Evolutionary conservation across 2,888 invertebrate genomes (phyloP), one percentile per base, ranked within the genome.

Genomic region (Drosophila mimica): DNA sequence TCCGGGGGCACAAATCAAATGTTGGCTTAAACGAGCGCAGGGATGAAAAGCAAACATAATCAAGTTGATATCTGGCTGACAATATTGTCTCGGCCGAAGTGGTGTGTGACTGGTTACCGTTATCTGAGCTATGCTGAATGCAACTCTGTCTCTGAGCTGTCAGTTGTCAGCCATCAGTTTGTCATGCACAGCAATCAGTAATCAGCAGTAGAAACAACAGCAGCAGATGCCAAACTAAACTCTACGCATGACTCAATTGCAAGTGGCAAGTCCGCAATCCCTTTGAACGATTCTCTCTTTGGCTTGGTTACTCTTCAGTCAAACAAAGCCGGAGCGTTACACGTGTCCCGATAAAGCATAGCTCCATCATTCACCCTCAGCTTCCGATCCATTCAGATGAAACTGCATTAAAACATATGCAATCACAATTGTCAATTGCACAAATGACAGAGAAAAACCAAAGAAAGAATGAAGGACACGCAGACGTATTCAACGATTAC

Each of bases 381-480:
- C 4, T 30, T 30, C 51, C 64, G 20, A 2, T 51, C 36, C 13
- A 61, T 67, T 59, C 74, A 68, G 62, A 57, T 13, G 13, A 72
- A 70, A 70, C 68, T 83, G 82, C 86, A 82, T 88, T 79, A 86
- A 83, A 83, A 66, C 83, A 88, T 83, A 85, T 85, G 88, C 84
- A 88, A 88, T 88, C 88, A 81, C 82, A 87, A 83, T 87, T 87
- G 83, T 83, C 88, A 85, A 85, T 85, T 85, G 85, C 75, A 80
- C 83, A 83, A 88, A 85, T 85, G 85, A 81, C 83, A 85, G 76
- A 67, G 76, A 72, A 66, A 4, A 15, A 1, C 25, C 62, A 73
- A 66, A 49, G 68, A 51, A 51, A 67, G 30, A 58, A 20, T 60
- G 65, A 58, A n/a, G 63, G 61, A 71, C 59, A 70, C 51, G 82